Base-by-base conservation (phyloP, 1,140 invertebrate genomes). In the Drosophila lacertosa region DNA sequence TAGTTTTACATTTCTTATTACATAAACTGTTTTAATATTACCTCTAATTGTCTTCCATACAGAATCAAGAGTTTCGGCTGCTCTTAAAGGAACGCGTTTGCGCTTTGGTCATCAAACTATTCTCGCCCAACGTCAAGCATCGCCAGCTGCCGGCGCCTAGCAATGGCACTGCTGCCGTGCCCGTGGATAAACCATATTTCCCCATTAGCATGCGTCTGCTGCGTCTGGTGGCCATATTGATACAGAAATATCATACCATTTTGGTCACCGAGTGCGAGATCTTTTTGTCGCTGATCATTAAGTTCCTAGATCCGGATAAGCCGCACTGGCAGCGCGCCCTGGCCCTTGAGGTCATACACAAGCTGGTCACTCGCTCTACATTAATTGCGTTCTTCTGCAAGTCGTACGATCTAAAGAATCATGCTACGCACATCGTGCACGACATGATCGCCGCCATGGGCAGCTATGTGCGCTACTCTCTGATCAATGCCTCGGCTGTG, bases 211-310 rank as follows among this genome's bases (percentile, higher is more conserved):
- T 99, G 95, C 93, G 98, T 42, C 93, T 99, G 9, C 93, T 99
- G 15, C 92, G 98, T 63, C 96, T 99, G 69, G 98, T 99, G 15
- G 96, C 97, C 5, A 95, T 99, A 74, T 93, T 99, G 18, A 95
- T 99, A 81, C 96, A 97, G 90, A 96, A 98, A 90, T 99, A 99
- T 92, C 98, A 99, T 91, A 94, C 94, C 15, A 93, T 99, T 70
- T 92, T 99, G 93, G 98, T 98, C 90, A 99, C 98, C 3, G 98
- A 99, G 92, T 99, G 98, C 92, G 99, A 99, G 93, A 99, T 99
- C 84, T 99, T 99, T 92, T 93, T 99, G 40, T 99, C 98, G 1
- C 92, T 99, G 29, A 96, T 99, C 33, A 97, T 99, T 3, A 99
- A 99, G 91, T 99, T 99, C 92, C 91, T 99, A 89, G 98, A 99